A percentile compares a stretch with the other conserved stretches of the same genome.
These are phyloP conservation scores for Setipinna tenuifilis DNA, from an alignment of 2,797 vertebrate species.

Conservation along the genomic window DNA sequence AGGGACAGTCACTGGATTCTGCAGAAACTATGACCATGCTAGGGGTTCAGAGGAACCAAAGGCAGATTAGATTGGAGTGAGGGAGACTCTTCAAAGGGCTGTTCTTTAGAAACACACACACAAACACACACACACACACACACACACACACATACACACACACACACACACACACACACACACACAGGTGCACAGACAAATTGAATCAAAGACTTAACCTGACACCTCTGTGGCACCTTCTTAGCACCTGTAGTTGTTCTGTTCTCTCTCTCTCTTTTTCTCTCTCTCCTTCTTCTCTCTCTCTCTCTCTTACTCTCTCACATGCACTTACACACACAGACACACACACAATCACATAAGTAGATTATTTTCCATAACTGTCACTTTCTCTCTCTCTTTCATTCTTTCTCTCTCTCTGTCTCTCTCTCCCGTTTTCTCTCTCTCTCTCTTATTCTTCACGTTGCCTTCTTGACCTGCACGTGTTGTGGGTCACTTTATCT, in stretches of 20 bases:
- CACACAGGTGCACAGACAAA: background rate
- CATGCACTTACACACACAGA: background rate
- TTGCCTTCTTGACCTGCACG: conserved; percentile 20
- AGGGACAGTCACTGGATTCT: background rate
- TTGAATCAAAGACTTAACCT: background rate
- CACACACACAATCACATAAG: background rate
- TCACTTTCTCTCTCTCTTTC: background rate
- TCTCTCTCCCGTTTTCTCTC: too few species aligned
- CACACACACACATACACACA: too few species aligned
- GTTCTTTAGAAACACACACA: background rate
- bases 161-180: too few species aligned
- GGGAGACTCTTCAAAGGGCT: background rate
- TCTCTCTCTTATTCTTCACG: background rate
- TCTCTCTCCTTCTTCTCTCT: background rate
- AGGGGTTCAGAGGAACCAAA: background rate
- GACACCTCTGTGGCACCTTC: background rate
- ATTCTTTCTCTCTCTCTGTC: background rate
- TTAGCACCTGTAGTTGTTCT: background rate
- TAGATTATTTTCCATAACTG: background rate
- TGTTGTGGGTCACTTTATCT: conserved; percentile 8
- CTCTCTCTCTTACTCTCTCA: background rate
- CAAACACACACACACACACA: too few species aligned
- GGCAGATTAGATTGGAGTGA: background rate
- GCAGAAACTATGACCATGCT: background rate
- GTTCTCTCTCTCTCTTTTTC: background rate